These are phyloP conservation scores for Campoplex nolae DNA, from an alignment of 2,888 invertebrate genomes.

Conservation along the genomic window DNA sequence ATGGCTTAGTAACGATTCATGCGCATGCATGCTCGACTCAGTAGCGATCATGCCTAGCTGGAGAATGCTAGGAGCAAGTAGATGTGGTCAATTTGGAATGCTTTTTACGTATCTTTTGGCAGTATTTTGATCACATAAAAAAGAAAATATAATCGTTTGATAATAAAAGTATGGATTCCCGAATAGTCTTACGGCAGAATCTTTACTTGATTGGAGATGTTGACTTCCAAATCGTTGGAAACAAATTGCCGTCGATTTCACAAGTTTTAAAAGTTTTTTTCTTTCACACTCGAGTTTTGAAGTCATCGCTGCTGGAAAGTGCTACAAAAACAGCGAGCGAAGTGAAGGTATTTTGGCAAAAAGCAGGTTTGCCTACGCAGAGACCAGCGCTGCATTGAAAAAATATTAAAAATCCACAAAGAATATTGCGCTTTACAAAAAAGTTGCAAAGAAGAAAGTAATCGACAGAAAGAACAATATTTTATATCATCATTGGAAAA, in stretches of 20 bases:
- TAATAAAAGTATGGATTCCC: neutral
- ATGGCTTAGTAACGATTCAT: too few species aligned
- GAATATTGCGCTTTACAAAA: neutral
- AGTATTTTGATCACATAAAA: too few species aligned
- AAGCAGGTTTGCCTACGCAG: slow-evolving; percentile 2
- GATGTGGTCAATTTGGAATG: too few species aligned
- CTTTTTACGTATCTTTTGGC: too few species aligned
- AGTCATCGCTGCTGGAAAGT: slow-evolving; percentile 13
- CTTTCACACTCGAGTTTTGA: slow-evolving; percentile 15
- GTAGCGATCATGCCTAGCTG: too few species aligned
- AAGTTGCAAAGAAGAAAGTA: neutral
- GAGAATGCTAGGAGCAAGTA: too few species aligned
- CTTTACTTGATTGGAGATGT: slow-evolving; percentile 20
- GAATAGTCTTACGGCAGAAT: neutral
- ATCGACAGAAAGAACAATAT: slow-evolving; percentile 1
- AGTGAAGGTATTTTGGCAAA: slow-evolving; percentile 23
- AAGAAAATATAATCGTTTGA: too few species aligned
- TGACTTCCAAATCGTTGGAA: slow-evolving; percentile 11
- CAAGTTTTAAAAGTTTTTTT: slow-evolving; percentile 29
- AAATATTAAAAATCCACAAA: neutral
- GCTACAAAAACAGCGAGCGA: neutral
- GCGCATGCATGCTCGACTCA: too few species aligned
- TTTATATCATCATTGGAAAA: neutral
- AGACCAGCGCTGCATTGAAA: neutral
- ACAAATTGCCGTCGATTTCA: slow-evolving; percentile 9